Percentiles rank a stretch among this genome's conserved stretches.
These are phyloP conservation scores for Grallaria varia DNA, from an alignment of 2,113 vertebrate species.

Conservation along the genomic window DNA sequence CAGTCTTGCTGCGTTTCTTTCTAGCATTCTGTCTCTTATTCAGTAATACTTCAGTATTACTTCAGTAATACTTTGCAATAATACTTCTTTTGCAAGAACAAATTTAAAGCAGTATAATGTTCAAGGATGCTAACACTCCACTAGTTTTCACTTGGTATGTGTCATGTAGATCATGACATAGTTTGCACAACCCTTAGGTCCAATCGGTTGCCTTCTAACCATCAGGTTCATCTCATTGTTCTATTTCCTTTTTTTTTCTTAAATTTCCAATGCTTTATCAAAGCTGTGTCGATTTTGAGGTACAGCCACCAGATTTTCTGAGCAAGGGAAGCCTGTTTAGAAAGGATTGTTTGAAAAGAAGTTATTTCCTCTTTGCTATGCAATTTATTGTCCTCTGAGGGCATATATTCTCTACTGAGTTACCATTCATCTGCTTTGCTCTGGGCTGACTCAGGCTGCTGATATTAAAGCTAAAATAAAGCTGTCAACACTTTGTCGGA, in stretches of 20 bases:
- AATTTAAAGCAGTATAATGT: background rate
- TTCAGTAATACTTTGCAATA: too few species aligned
- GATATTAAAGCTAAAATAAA: slow-evolving; percentile 39
- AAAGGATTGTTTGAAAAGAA: background rate
- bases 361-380: background rate
- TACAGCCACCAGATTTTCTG: background rate
- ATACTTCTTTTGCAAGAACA: background rate
- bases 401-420: slow-evolving; percentile 4
- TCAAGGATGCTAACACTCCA: background rate
- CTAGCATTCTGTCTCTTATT: background rate
- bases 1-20: background rate
- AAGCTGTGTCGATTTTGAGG: background rate
- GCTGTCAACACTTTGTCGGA: slow-evolving; percentile 35
- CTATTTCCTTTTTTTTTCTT: background rate
- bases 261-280: background rate
- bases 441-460: background rate
- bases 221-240: background rate
- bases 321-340: background rate
- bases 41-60: background rate
- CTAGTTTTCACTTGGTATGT: background rate
- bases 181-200: background rate
- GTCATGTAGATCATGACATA: background rate
- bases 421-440: slow-evolving; percentile 26
- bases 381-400: slow-evolving; percentile 27
- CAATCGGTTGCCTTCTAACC: background rate